Percentiles rank a stretch among this genome's conserved stretches.
phyloP scores from a whole-genome alignment of 2,888 invertebrate genomes.

The Macaria notata region DNA sequence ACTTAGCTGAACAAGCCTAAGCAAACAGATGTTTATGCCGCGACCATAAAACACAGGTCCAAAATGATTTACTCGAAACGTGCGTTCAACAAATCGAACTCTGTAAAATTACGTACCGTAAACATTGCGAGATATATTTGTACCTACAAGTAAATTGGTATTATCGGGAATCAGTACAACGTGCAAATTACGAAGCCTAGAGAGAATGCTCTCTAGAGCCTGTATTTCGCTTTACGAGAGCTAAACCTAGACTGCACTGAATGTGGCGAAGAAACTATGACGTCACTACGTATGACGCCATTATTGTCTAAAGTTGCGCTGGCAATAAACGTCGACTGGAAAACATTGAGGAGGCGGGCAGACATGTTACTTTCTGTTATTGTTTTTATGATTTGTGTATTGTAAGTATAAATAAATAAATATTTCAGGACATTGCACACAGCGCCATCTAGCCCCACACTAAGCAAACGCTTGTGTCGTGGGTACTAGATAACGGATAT shows the following conservation, averaged over 20 bases:
- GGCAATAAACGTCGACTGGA: too few relatives aligned
- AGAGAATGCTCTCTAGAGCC: constrained; percentile 40
- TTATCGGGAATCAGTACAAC: constrained; percentile 50
- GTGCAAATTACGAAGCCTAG: constrained; percentile 43
- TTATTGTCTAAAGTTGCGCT: too few relatives aligned
- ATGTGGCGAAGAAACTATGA: constrained; percentile 1
- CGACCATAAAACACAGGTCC: constrained; percentile 7
- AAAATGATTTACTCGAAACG: constrained; percentile 14
- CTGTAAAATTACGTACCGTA: constrained; percentile 25
- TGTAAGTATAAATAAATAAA: too few relatives aligned
- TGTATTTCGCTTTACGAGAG: constrained; percentile 46
- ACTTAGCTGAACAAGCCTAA: constrained; percentile 2
- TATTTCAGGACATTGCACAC: too few relatives aligned
- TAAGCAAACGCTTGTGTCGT: too few relatives aligned
- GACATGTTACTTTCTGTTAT: too few relatives aligned
- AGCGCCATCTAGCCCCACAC: too few relatives aligned
- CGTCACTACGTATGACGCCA: neutral
- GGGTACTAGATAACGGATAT: too few relatives aligned
- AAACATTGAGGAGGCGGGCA: too few relatives aligned
- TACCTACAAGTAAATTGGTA: constrained; percentile 26
- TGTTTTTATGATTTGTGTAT: too few relatives aligned
- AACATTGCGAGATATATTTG: constrained; percentile 25
- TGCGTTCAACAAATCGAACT: constrained; percentile 9
- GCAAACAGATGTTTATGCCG: constrained; percentile 14
- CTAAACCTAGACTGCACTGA: constrained; percentile 26